phyloP scores from a whole-genome alignment of 2,797 vertebrate genomes.

The Peromyscus eremicus region DNA sequence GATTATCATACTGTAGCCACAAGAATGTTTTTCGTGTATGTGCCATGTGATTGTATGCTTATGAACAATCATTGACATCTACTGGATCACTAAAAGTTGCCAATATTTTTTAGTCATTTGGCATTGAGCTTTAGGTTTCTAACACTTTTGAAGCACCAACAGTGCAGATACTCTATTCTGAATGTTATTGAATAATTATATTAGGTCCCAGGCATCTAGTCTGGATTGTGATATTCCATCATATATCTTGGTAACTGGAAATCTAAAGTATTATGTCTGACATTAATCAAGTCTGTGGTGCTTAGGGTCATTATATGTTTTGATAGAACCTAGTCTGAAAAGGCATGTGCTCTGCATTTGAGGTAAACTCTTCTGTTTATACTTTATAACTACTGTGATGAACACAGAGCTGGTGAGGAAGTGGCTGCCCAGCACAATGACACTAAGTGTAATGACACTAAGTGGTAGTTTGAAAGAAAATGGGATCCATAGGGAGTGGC shows the following conservation, averaged over 20 bases:
- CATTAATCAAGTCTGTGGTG: background rate
- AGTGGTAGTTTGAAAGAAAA: background rate
- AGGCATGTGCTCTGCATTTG: background rate
- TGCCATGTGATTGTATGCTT: background rate
- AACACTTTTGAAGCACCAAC: background rate
- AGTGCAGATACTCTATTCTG: background rate
- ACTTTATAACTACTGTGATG: background rate
- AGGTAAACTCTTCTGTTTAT: background rate
- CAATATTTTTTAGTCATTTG: constrained; percentile 8
- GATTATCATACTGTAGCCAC: constrained; percentile 44
- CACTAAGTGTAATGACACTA: background rate
- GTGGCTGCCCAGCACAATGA: background rate
- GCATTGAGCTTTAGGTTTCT: background rate
- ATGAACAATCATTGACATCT: constrained; percentile 4
- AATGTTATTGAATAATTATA: constrained; percentile 5
- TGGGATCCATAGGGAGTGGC: no score
- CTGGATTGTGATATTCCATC: background rate
- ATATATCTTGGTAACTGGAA: constrained; percentile 4
- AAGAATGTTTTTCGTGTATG: background rate
- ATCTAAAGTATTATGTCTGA: background rate
- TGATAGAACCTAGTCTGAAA: background rate
- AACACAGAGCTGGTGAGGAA: background rate
- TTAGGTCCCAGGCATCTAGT: background rate
- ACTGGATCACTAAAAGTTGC: background rate
- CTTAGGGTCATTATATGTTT: background rate